phyloP scores from a whole-genome alignment of 2,113 vertebrate genomes.

The Limnothrissa miodon region DNA sequence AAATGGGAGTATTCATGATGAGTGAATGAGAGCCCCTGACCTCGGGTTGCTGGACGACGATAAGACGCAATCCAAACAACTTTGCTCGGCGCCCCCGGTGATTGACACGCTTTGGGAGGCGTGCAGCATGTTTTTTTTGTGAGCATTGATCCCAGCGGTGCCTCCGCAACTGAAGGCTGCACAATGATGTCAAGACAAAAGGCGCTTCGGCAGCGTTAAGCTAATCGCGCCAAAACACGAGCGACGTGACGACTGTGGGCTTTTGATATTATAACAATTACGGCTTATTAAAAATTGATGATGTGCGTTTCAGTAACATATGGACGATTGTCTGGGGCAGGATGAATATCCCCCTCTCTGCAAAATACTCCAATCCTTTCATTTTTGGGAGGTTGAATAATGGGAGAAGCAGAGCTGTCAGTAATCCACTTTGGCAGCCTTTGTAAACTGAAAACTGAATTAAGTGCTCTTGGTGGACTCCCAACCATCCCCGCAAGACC shows the following conservation, averaged over 20 bases:
- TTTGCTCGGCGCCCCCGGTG: neutral
- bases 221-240: neutral
- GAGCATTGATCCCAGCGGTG: neutral
- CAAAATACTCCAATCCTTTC: slow-evolving; percentile 4
- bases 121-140: neutral
- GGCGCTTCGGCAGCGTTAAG: neutral
- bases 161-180: neutral
- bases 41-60: neutral
- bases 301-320: neutral
- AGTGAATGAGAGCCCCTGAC: neutral
- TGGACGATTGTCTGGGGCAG: neutral
- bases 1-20: slow-evolving; percentile 4
- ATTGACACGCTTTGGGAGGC: neutral
- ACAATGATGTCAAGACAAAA: neutral
- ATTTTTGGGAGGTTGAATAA: neutral
- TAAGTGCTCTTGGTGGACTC: neutral
- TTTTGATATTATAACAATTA: neutral
- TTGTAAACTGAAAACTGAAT: slow-evolving; percentile 16
- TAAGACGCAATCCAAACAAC: neutral
- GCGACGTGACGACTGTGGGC: neutral
- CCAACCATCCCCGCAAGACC: neutral
- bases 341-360: neutral
- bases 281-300: slow-evolving; percentile 9
- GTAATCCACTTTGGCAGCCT: slow-evolving; percentile 24
- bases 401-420: slow-evolving; percentile 30